Evolutionary conservation across 2,888 invertebrate genomes (phyloP).

Genomic region (Eilema sororculum): DNA sequence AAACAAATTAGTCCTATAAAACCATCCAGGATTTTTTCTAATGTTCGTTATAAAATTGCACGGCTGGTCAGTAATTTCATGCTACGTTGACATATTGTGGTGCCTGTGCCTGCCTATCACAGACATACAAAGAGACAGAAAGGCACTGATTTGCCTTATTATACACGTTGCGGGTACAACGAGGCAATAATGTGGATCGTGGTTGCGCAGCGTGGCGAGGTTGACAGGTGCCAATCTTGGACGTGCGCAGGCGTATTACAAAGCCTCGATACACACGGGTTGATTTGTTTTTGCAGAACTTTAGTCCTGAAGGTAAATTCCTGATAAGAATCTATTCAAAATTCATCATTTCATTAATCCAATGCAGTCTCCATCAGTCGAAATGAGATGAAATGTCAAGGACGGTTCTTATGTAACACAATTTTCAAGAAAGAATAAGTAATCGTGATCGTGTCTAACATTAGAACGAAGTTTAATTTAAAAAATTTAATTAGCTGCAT

Average conservation of each 20-base stretch:
- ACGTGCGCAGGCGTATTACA: conserved; percentile 68
- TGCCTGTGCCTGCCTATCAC: not conserved
- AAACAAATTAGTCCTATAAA: not conserved
- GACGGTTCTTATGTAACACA: too few relatives aligned
- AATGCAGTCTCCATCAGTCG: too few relatives aligned
- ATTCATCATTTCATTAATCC: too few relatives aligned
- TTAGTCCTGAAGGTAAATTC: not conserved
- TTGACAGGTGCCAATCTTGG: conserved; percentile 85
- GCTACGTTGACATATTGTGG: conserved; percentile 12
- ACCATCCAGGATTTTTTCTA: conserved; percentile 5
- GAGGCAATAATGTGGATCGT: conserved; percentile 57
- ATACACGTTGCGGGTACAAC: conserved; percentile 33
- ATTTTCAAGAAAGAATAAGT: too few relatives aligned
- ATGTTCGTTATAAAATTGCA: conserved; percentile 7
- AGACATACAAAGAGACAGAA: conserved; percentile 13
- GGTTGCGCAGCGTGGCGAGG: conserved; percentile 68
- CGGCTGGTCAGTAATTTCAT: conserved; percentile 5
- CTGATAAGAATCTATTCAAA: too few relatives aligned
- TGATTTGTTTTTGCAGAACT: not conserved
- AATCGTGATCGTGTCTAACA: too few relatives aligned
- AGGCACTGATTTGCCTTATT: conserved; percentile 43
- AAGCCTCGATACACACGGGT: conserved; percentile 44
- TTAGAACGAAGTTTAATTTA: too few relatives aligned
- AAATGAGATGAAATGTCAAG: too few relatives aligned
- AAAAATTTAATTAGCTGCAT: too few relatives aligned